A percentile compares a stretch with the other conserved stretches of the same genome.
phyloP scores from a whole-genome alignment of 2,888 invertebrate species.

The Brenthis daphne region DNA sequence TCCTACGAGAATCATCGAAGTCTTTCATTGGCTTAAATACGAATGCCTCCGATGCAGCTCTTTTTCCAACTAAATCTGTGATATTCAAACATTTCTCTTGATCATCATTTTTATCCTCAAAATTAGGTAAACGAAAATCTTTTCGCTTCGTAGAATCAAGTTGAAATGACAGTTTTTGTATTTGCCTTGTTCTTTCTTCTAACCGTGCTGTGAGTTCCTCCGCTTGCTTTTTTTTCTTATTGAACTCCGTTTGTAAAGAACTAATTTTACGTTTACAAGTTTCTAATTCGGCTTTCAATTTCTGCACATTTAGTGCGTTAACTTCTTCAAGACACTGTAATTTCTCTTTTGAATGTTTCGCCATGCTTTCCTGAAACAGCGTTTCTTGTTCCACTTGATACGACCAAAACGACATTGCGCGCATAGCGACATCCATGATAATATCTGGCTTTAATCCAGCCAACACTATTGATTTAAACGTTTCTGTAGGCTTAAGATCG shows the following conservation, averaged over 20 bases:
- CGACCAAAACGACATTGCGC: slow-evolving; percentile 81
- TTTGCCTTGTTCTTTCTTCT: slow-evolving; percentile 72
- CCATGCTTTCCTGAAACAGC: slow-evolving; percentile 73
- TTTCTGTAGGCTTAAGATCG: slow-evolving; percentile 76
- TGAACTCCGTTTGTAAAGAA: slow-evolving; percentile 68
- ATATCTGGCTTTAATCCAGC: slow-evolving; percentile 79
- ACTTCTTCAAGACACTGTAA: slow-evolving; percentile 74
- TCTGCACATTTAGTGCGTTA: slow-evolving; percentile 69
- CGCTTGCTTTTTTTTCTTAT: slow-evolving; percentile 71
- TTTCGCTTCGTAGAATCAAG: slow-evolving; percentile 70
- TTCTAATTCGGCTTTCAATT: slow-evolving; percentile 74
- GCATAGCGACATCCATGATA: slow-evolving; percentile 80
- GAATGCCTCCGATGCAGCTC: slow-evolving; percentile 63
- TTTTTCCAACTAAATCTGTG: slow-evolving; percentile 67
- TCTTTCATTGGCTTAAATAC: slow-evolving; percentile 70
- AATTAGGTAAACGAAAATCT: slow-evolving; percentile 59
- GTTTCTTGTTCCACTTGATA: slow-evolving; percentile 80
- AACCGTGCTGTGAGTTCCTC: slow-evolving; percentile 70
- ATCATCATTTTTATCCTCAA: slow-evolving; percentile 52
- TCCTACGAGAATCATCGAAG: slow-evolving; percentile 52
- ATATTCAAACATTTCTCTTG: slow-evolving; percentile 71
- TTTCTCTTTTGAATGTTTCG: slow-evolving; percentile 73
- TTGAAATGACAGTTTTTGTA: slow-evolving; percentile 75
- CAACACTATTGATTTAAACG: slow-evolving; percentile 78
- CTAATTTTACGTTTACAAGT: slow-evolving; percentile 72